Conservation (phyloP, 2,113 vertebrate genomes). For the Piliocolobus tephrosceles region DNA sequence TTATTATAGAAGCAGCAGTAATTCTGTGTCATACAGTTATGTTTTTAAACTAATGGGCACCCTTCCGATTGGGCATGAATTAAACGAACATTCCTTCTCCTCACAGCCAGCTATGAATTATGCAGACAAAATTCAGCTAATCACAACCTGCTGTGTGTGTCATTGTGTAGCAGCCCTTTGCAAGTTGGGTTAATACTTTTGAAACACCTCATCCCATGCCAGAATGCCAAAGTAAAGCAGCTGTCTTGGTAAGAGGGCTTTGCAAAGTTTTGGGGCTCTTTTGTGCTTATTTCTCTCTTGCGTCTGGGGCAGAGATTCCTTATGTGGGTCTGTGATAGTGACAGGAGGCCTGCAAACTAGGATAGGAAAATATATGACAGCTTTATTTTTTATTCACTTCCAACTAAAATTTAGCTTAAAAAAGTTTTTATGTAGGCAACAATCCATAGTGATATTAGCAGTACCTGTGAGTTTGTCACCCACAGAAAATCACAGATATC, state of each 20-base stretch:
- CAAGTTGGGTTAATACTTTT: neutral
- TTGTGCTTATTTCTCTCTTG: neutral
- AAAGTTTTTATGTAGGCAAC: neutral
- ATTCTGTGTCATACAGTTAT: neutral
- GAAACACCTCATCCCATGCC: neutral
- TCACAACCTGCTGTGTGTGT: neutral
- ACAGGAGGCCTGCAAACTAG: neutral
- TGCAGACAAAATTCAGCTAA: neutral
- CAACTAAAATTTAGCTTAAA: neutral
- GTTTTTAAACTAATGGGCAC: neutral
- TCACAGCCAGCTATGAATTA: neutral
- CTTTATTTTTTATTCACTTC: neutral
- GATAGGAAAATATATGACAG: neutral
- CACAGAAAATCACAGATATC: neutral
- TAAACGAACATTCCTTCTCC: neutral
- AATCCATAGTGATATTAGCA: neutral
- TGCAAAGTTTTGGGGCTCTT: neutral
- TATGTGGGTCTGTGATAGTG: fast-evolving
- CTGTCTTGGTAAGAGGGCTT: neutral
- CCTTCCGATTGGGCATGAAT: too few species aligned
- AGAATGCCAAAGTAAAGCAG: neutral
- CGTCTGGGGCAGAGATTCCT: neutral
- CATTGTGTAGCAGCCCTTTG: neutral
- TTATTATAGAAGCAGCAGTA: neutral
- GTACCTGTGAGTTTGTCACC: neutral